These are phyloP conservation scores for Oriolus oriolus DNA, from an alignment of 2,113 vertebrate genomes.

Conservation along the genomic window DNA sequence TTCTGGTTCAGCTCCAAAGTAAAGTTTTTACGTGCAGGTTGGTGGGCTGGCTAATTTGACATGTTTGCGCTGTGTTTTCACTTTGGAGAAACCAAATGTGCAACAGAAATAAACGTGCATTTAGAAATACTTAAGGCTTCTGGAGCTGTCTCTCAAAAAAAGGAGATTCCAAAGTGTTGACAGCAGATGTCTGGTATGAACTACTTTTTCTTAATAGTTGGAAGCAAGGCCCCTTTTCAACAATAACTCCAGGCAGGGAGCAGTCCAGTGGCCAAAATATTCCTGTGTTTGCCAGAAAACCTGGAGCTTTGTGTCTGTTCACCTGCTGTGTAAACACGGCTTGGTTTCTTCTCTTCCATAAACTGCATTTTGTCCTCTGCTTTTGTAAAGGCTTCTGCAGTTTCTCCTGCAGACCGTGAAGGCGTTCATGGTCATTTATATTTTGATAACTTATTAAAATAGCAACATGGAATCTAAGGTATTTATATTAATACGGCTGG, in stretches of 20 bases:
- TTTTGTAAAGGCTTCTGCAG: background rate
- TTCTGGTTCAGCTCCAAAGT: background rate
- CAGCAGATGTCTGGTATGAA: background rate
- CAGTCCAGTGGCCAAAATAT: background rate
- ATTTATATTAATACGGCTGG: background rate
- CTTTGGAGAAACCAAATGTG: background rate
- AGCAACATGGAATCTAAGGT: conserved; percentile 22
- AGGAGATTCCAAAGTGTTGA: background rate
- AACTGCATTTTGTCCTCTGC: background rate
- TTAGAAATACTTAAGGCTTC: background rate
- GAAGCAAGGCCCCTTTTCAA: background rate
- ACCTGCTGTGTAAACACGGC: background rate
- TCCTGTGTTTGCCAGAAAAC: background rate
- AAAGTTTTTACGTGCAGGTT: background rate
- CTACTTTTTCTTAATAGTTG: background rate
- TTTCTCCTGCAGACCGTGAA: background rate
- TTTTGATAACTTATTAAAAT: conserved; percentile 35
- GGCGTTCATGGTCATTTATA: background rate
- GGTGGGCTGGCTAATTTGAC: background rate
- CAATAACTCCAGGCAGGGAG: background rate
- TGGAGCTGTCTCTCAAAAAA: background rate
- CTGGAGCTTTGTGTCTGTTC: background rate
- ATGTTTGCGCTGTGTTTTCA: background rate
- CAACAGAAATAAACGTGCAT: background rate
- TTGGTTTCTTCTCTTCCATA: background rate